Evolutionary conservation across 64 coral and sea anemone genomes (phyloP).

Genomic region (Montipora efflorescens): DNA sequence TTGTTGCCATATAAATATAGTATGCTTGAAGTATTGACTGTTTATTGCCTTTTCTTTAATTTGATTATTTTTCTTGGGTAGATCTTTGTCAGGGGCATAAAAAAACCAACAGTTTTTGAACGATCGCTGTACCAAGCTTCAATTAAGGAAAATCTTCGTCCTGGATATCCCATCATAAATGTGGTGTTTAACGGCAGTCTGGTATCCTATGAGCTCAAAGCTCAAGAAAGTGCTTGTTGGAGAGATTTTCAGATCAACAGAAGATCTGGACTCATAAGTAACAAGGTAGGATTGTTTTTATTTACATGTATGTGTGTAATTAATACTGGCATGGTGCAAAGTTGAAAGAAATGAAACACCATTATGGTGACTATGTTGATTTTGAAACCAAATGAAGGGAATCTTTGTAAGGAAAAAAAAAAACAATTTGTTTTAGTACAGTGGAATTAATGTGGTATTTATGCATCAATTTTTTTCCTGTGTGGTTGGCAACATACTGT

Average conservation of each 20-base stretch:
- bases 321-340: too few species aligned
- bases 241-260: slow-evolving; percentile 70
- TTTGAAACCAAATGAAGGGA: too few species aligned
- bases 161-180: slow-evolving; percentile 63
- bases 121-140: slow-evolving; percentile 69
- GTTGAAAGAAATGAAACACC: too few species aligned
- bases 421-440: too few species aligned
- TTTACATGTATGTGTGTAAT: too few species aligned
- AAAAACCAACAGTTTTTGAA: slow-evolving; percentile 52
- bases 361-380: too few species aligned
- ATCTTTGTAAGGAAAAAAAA: too few species aligned
- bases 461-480: too few species aligned
- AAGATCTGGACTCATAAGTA: slow-evolving; percentile 75
- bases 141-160: slow-evolving; percentile 66
- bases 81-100: slow-evolving; percentile 73
- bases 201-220: slow-evolving; percentile 69
- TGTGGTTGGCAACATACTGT: too few species aligned
- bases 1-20: too few species aligned
- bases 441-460: too few species aligned
- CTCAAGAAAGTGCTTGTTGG: slow-evolving; percentile 66
- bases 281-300: slow-evolving; percentile 62
- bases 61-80: not conserved
- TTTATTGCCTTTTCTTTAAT: not conserved
- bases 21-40: not conserved
- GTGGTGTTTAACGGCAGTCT: slow-evolving; percentile 75